Conservation (phyloP, 2,888 invertebrate species). For the Malthinus seriepunctatus region DNA sequence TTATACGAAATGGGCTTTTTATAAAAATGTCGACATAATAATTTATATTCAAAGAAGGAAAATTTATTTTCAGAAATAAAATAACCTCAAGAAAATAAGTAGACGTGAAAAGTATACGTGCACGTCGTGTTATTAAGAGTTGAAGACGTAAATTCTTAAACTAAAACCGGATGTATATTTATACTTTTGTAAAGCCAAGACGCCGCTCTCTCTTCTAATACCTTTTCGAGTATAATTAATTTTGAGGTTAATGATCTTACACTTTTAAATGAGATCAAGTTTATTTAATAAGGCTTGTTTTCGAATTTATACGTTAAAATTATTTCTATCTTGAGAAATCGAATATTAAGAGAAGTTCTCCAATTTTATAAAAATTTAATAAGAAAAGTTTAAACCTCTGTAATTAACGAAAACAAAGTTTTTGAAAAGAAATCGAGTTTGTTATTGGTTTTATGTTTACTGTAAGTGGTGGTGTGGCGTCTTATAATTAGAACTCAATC, state of each 20-base stretch:
- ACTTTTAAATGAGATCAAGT: slow-evolving; percentile 12
- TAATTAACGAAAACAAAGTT: no score
- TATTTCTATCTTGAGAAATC: not conserved
- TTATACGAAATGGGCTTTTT: not conserved
- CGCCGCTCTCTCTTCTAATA: no score
- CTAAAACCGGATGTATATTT: slow-evolving; percentile 35
- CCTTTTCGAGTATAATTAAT: slow-evolving; percentile 36
- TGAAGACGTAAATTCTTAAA: slow-evolving; percentile 29
- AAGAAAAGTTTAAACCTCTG: no score
- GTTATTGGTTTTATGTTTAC: no score
- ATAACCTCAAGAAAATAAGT: slow-evolving; percentile 3
- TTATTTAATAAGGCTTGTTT: slow-evolving; percentile 9
- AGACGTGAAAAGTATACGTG: slow-evolving; percentile 36
- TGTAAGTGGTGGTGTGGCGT: no score
- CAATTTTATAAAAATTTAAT: no score
- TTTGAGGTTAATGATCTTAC: slow-evolving; percentile 23
- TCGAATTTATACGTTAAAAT: not conserved
- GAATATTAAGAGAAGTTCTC: no score
- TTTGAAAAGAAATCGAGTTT: no score
- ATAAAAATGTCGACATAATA: slow-evolving; percentile 6
- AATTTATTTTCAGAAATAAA: slow-evolving; percentile 8
- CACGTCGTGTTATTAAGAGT: slow-evolving; percentile 37
- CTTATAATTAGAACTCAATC: no score
- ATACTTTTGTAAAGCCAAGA: slow-evolving; percentile 28
- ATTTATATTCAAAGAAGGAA: slow-evolving; percentile 5